These are phyloP conservation scores for Notolepis coatsorum DNA, from an alignment of 2,797 vertebrate species.

Conservation along the genomic window DNA sequence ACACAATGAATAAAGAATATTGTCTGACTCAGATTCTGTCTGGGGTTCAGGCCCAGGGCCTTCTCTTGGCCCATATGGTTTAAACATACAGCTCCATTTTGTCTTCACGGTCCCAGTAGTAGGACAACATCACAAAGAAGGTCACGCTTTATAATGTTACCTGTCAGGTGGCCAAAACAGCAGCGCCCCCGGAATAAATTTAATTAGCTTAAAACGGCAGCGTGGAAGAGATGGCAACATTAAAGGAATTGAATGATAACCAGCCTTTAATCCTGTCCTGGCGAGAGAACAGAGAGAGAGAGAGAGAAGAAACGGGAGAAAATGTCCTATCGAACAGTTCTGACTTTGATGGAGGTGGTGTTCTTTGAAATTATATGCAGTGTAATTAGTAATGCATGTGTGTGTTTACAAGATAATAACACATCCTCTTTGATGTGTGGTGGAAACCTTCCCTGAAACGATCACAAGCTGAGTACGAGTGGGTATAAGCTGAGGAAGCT, in stretches of 20 bases:
- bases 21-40: too few relatives aligned
- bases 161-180: conserved; percentile 77
- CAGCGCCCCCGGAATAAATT: conserved; percentile 67
- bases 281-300: conserved; percentile 70
- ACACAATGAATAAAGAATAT: too few relatives aligned
- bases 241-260: conserved; percentile 74
- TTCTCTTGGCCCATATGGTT: too few relatives aligned
- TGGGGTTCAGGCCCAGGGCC: too few relatives aligned
- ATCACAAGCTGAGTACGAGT: neutral
- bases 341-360: conserved; percentile 76
- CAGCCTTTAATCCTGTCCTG: conserved; percentile 76
- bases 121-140: conserved; percentile 67
- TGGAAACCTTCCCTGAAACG: conserved; percentile 26
- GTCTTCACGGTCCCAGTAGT: too few relatives aligned
- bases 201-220: conserved; percentile 80
- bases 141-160: conserved; percentile 78
- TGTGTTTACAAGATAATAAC: conserved; percentile 75
- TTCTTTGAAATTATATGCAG: conserved; percentile 67
- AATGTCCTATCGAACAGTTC: conserved; percentile 62
- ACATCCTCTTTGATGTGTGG: conserved; percentile 62
- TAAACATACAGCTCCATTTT: too few relatives aligned
- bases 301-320: neutral
- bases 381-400: conserved; percentile 69
- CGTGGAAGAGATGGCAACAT: conserved; percentile 64
- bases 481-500: too few relatives aligned